Evolutionary conservation across 2,113 vertebrate genomes (phyloP).

Genomic region (Erythrolamprus reginae): DNA sequence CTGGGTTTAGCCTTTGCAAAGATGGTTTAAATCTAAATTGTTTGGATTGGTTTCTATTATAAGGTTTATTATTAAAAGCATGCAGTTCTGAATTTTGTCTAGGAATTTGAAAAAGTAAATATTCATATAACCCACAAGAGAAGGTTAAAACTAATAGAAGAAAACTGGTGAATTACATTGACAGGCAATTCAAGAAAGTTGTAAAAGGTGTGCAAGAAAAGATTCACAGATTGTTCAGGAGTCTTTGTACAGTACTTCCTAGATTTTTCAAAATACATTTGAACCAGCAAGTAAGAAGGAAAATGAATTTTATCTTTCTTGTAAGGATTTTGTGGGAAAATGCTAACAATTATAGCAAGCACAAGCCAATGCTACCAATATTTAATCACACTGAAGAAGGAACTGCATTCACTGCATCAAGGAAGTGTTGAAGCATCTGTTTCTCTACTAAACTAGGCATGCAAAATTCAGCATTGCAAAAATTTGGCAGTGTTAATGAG

Average conservation of each 20-base stretch:
- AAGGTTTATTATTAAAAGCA: slow-evolving; percentile 44
- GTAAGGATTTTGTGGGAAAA: background rate
- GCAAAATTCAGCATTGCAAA: background rate
- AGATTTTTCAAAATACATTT: background rate
- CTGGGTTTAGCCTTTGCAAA: slow-evolving; percentile 46
- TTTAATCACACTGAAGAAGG: background rate
- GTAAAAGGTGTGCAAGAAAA: background rate
- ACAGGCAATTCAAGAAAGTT: background rate
- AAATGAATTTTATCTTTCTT: background rate
- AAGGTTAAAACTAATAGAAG: slow-evolving; percentile 15
- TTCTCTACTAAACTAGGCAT: background rate
- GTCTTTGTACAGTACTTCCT: background rate
- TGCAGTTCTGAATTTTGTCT: slow-evolving; percentile 39
- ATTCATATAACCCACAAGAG: slow-evolving; percentile 8
- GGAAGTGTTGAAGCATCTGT: background rate
- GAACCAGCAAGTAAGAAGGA: background rate
- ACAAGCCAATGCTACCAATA: background rate
- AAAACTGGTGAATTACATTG: background rate
- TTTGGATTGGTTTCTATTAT: slow-evolving; percentile 50
- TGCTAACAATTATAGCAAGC: background rate
- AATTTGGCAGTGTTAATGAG: background rate
- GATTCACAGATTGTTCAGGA: background rate
- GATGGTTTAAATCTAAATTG: slow-evolving; percentile 52
- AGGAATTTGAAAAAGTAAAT: slow-evolving; percentile 34
- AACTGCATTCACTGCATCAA: background rate